These are phyloP conservation scores for Brenthis daphne DNA, from an alignment of 2,888 invertebrate species.

Conservation along the genomic window DNA sequence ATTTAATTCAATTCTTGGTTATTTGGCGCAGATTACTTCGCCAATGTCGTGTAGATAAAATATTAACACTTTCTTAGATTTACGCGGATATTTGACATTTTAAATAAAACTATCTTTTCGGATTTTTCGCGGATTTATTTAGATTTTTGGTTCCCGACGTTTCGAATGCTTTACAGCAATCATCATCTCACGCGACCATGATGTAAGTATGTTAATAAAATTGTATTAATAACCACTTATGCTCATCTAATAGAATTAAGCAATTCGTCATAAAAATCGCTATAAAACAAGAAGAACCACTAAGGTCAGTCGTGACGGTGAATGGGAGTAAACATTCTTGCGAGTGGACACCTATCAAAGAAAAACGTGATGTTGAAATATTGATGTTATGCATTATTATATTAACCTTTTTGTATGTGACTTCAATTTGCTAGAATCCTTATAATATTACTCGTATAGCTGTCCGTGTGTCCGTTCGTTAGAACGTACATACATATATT, in stretches of 20 bases:
- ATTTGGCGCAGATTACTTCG: too few relatives aligned
- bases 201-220: too few relatives aligned
- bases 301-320: slow-evolving; percentile 52
- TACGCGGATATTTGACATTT: too few relatives aligned
- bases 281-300: slow-evolving; percentile 38
- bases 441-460: background rate
- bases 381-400: background rate
- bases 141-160: too few relatives aligned
- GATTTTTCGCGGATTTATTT: too few relatives aligned
- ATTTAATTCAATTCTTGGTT: background rate
- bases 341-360: slow-evolving; percentile 12
- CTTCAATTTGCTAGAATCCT: background rate
- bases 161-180: too few relatives aligned
- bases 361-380: slow-evolving; percentile 10
- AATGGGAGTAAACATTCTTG: slow-evolving; percentile 32
- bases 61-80: background rate
- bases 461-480: background rate
- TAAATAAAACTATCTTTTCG: too few relatives aligned
- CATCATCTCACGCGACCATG: too few relatives aligned
- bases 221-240: slow-evolving; percentile 1
- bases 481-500: too few relatives aligned
- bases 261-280: slow-evolving; percentile 12
- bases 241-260: slow-evolving; percentile 4
- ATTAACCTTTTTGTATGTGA: background rate
- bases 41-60: background rate